Conservation (phyloP, 2,113 vertebrate species). For the Nansenia antarctica region DNA sequence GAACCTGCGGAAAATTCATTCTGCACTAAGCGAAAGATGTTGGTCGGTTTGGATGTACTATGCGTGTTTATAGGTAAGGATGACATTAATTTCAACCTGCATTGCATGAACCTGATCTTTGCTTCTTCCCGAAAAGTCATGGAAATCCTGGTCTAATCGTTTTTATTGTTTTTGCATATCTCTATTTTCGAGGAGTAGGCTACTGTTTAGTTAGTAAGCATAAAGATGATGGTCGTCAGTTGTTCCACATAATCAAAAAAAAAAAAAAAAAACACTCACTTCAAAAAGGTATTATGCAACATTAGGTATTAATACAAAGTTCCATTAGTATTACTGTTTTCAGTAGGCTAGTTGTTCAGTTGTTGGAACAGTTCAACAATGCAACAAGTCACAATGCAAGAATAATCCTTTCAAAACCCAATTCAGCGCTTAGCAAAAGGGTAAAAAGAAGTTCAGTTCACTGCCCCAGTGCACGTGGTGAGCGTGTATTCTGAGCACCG, state of each 20-base stretch:
- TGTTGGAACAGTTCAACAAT: background rate
- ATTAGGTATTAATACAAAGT: background rate
- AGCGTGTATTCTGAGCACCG: slow-evolving; percentile 12
- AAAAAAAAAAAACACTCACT: background rate
- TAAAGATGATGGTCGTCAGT: background rate
- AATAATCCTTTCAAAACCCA: slow-evolving; percentile 7
- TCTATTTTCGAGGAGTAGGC: background rate
- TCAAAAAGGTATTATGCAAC: background rate
- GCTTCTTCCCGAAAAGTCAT: too few species aligned
- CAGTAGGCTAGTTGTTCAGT: background rate
- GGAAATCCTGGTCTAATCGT: too few species aligned
- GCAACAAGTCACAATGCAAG: slow-evolving; percentile 1
- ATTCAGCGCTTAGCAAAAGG: slow-evolving; percentile 16
- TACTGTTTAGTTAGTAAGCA: background rate
- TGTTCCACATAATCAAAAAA: background rate
- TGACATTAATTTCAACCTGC: background rate
- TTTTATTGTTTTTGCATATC: background rate
- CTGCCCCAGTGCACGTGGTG: slow-evolving; percentile 52
- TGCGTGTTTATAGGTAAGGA: slow-evolving; percentile 76
- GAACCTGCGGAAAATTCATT: slow-evolving; percentile 48
- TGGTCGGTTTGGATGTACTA: slow-evolving; percentile 77
- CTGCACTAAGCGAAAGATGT: slow-evolving; percentile 73
- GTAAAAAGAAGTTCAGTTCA: slow-evolving; percentile 31
- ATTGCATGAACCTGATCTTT: background rate
- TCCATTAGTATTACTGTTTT: background rate